Base-by-base conservation (phyloP, 2,113 vertebrate genomes). In the Carollia perspicillata region DNA sequence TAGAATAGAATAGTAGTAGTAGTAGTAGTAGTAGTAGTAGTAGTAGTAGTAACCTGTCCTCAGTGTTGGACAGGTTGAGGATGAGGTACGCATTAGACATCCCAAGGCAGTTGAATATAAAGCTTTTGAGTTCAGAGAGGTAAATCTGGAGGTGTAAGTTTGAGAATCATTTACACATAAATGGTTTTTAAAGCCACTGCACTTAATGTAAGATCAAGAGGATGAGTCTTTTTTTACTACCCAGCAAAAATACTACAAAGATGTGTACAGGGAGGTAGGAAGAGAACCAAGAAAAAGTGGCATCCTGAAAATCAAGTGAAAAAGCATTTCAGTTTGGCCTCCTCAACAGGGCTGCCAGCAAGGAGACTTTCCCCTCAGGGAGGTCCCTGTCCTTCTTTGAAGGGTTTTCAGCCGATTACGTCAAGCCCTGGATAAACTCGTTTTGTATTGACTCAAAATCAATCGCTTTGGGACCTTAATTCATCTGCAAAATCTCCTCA, bases 391-490 rank as follows among this genome's bases (percentile, higher is more conserved):
- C 11, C 20, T 44, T 87, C 63, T 63, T 22, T n/a, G 40, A 68
- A 18, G 55, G 68, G 49, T 12, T 79, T 94, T 66, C 20, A 37
- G 26, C 58, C 89, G 40, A 92, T 79, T 89, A 95, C 89, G 33
- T 16, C 11, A 55, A 33, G 37, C 8, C 33, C 33, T 47, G 77
- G 69, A 69, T 78, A 92, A 93, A 89, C 8, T 49, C 2, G 12
- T n/a, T 93, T 65, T 28, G 81, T 33, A 93, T 68, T 79, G 81
- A 97, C 28, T 89, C 33, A 90, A 79, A 95, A 93, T 65, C 68
- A 85, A 37, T 42, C 40, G 78, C 51, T 92, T 79, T 17, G 33
- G 33, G 33, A 78, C 26, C 60, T 77, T 71, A 93, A 85, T 65
- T 90, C 40, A 87, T 79, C 53, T 55, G 35, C 55, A 90, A 75